Base-by-base conservation (phyloP, 2,888 invertebrate species). In the Smittia sp. region DNA sequence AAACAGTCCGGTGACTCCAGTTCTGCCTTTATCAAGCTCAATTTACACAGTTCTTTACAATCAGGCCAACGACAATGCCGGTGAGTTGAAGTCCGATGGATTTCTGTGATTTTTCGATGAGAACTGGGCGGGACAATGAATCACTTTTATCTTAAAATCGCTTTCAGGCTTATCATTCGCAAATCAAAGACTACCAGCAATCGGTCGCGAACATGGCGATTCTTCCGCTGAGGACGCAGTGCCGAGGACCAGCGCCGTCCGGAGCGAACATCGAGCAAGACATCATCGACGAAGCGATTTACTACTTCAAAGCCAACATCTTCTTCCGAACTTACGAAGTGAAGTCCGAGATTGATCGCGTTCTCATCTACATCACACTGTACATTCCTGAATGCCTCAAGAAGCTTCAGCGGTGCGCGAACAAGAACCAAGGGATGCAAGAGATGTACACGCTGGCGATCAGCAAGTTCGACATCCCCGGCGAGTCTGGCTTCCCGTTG, bases 301-400 rank as follows among this genome's bases (percentile, higher is more conserved):
- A 92, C 79, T 99, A 89, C 82, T 99, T 99, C 83, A 98, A 97
- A 85, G 98, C 99, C 0, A 99, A 99, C 84, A 97, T 99, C 0
- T 99, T 99, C 84, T 99, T 99, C 82, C 89, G 98, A 77, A 98
- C 96, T 39, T 99, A 98, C 83, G 98, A 99, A 86, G 96, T 99
- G 75, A 98, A 96, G 94, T 96, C 94, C 77, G 96, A 98, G 82
- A 91, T 96, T 9, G 99, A 99, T 82, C 87, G 99, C 79, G 93
- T 98, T 22, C 85, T 99, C 25, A 99, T 99, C 78, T 99, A 99
- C 81, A 88, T 98, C 65, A 99, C 98, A 0, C 84, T 99, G 41
- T 99, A 98, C 81, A 93, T 98, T 77, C 97, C 96, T 0, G 99
- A 99, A 82, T 99, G 99, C 79, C 84, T 99, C 76, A 98, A 98